Percentiles rank a stretch among this genome's conserved stretches.
These are phyloP conservation scores for Oxyura jamaicensis DNA, from an alignment of 2,113 vertebrate genomes.

Conservation along the genomic window DNA sequence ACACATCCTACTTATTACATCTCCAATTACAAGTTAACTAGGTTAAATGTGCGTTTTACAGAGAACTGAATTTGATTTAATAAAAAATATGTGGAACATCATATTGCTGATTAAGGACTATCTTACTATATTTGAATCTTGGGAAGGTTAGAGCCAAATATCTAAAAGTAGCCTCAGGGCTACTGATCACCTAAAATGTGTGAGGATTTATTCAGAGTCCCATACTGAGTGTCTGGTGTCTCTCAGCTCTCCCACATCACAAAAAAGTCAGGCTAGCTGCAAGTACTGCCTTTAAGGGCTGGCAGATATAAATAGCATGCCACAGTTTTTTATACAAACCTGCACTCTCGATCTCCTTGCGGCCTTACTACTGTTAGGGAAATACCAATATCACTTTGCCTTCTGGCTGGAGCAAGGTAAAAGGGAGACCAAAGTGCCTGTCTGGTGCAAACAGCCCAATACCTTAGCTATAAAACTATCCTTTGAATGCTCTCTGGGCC, in stretches of 20 bases:
- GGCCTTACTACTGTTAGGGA: conserved; percentile 35
- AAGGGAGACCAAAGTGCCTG: conserved; percentile 52
- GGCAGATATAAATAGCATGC: not conserved
- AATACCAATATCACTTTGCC: conserved; percentile 58
- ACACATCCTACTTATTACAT: not conserved
- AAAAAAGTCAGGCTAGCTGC: not conserved
- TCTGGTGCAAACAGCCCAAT: conserved; percentile 35
- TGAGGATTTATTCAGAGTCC: not conserved
- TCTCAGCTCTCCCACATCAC: not conserved
- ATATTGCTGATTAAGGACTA: not conserved
- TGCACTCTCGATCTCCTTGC: not conserved
- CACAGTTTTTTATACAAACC: not conserved
- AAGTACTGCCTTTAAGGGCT: not conserved
- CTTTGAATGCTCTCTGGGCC: conserved; percentile 33
- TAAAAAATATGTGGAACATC: not conserved
- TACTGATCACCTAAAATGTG: not conserved
- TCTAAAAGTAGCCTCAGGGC: conserved; percentile 11
- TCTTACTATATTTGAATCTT: not conserved
- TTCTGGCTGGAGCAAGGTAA: conserved; percentile 34
- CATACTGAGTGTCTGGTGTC: not conserved
- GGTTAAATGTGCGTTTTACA: not conserved
- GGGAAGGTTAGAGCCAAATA: not conserved
- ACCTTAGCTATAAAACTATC: not conserved
- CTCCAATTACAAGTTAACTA: not conserved
- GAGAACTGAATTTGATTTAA: not conserved